Evolutionary conservation across 2,113 vertebrate genomes (phyloP).

Genomic region (Halichoeres trimaculatus): DNA sequence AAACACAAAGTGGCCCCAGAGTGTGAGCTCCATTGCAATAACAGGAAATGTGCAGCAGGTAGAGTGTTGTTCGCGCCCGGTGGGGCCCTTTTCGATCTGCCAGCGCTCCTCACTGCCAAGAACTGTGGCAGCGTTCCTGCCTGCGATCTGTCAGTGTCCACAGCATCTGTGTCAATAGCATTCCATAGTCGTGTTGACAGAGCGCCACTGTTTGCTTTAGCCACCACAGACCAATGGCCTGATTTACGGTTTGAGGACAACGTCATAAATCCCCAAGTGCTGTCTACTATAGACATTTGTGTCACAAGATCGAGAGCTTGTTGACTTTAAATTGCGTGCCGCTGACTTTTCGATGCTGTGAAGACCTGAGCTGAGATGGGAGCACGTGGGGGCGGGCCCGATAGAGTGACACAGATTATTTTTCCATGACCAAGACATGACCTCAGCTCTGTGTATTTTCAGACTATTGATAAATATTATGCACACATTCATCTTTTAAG

Average conservation of each 20-base stretch:
- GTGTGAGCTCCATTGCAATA: slow-evolving; percentile 54
- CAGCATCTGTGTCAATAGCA: slow-evolving; percentile 85
- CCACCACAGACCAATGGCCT: slow-evolving; percentile 70
- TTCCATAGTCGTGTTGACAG: slow-evolving; percentile 79
- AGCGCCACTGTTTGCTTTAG: slow-evolving; percentile 79
- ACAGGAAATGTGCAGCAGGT: slow-evolving; percentile 75
- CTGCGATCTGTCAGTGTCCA: slow-evolving; percentile 75
- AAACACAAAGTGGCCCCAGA: slow-evolving; percentile 30
- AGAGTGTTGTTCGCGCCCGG: slow-evolving; percentile 44
- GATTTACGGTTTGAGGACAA: slow-evolving; percentile 80
- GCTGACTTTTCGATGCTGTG: slow-evolving; percentile 45
- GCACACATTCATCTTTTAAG: slow-evolving; percentile 58
- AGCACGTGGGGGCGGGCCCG: slow-evolving; percentile 16
- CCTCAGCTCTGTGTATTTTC: slow-evolving; percentile 55
- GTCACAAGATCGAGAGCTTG: slow-evolving; percentile 66
- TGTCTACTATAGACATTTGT: slow-evolving; percentile 59
- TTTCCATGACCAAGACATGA: slow-evolving; percentile 68
- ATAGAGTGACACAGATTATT: slow-evolving; percentile 59
- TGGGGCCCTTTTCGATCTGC: slow-evolving; percentile 49
- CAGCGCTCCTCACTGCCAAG: slow-evolving; percentile 54
- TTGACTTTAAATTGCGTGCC: slow-evolving; percentile 67
- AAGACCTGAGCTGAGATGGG: slow-evolving; percentile 52
- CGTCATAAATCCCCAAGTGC: slow-evolving; percentile 75
- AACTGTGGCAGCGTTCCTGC: slow-evolving; percentile 67
- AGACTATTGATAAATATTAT: slow-evolving; percentile 72